Base-by-base conservation (phyloP, 2,113 vertebrate species). In the Cariama cristata region DNA sequence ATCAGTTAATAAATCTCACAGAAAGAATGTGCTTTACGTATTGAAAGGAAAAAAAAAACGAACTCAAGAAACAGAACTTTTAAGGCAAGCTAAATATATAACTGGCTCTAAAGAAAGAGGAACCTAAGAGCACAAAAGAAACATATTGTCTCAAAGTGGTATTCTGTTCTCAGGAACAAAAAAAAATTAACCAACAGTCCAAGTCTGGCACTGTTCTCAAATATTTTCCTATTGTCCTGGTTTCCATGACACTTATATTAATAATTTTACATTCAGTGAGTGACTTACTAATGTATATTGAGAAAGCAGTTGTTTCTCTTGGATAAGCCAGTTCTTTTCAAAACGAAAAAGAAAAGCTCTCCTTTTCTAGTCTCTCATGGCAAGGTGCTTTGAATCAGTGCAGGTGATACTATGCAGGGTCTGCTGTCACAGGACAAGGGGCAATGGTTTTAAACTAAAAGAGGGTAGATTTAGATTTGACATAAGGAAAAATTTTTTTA, bases 71-170 rank as follows among this genome's bases (percentile, higher is more conserved):
- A 45, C 1, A 9, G 22, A 33, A 67, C 35, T 52, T 87, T 58
- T 73, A 84, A 93, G 59, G 20, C 56, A 83, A 38, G 35, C 26
- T 79, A 92, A 94, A 87, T 58, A 76, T 83, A 71, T 38, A 94
- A 93, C 56, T 82, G 83, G 35, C 56, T 82, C 50, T 90, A 88
- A 94, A 90, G 69, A 97, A 98, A 97, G 93, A 77, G 69, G 93
- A 98, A 95, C 62, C 49, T 53, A 92, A 91, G 32, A 91, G 18
- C 27, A 77, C 23, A 55, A 67, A 90, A 71, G 40, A 76, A 69
- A 26, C 11, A 3, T 59, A 82, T 95, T 68, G 73, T 79, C 64
- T 80, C 24, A 52, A 77, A n/a, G 32, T 27, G 22, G 8, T 40
- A 68, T 22, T 45, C 66, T 80, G 30, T 44, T 93, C 75, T 90